Evolutionary conservation across 2,888 invertebrate genomes (phyloP), one percentile per base, ranked within the genome.

Genomic region (Synanthedon formicaeformis): DNA sequence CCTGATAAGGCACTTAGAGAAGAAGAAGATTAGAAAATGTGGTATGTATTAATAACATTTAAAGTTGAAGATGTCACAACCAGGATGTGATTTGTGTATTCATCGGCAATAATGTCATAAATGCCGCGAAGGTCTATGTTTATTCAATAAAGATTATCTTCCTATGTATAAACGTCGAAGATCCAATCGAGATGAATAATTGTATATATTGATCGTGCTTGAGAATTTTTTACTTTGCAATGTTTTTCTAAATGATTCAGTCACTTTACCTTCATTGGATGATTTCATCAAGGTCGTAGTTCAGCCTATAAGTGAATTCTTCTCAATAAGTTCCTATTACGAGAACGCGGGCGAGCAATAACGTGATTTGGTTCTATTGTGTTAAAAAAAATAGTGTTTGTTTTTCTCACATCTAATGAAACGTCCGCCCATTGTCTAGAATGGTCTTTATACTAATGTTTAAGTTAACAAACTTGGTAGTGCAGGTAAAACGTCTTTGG

Each of bases 401-500:
- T 65, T 69, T 70, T 75, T 75, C 70, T 75, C 76, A 76, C 74
- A 78, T 76, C 73, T 69, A 61, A 58, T 68, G 60, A 58, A 60
- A 75, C 76, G 73, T 80, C 81, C 84, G 83, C 58, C 73, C 70
- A 82, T 84, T 82, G 82, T 82, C 63, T 69, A 63, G 54, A 48
- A 49, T 52, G 57, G 58, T 58, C 64, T 65, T 65, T 64, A 45
- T 45, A 45, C 13, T 45, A 45, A 45, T 45, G 45, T 14, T 14
- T 45, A 14, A 45, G 45, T 13, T 45, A 45, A 45, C 45, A 45
- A 45, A 45, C n/a, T 45, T 13, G 45, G 12, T 14, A 45, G 45
- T 45, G 45, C 14, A 12, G 13, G 45, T 45, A 45, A 45, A 45
- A 45, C 45, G 8, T 45, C 45, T 45, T 45, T 14, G 14, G 45